Evolutionary conservation across 1,140 invertebrate genomes (phyloP), one percentile per base, ranked within the genome.

Genomic region (Leptopilina boulardi): DNA sequence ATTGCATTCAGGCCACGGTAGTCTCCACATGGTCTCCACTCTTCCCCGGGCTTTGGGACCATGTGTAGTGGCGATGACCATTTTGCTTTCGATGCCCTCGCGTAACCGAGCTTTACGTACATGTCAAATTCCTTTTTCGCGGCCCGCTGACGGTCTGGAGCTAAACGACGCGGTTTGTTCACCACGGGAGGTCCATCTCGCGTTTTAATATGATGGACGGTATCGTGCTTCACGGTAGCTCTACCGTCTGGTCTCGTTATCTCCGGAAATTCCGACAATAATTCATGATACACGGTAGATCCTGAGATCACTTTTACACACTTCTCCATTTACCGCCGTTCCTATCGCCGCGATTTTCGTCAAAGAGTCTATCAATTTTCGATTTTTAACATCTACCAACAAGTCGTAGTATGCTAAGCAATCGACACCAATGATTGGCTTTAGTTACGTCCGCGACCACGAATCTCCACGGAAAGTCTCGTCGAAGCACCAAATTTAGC

Each of bases 401-500:
- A 91, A 72, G 2, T 80, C 80, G 78, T 83, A 87, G 76, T 87
- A 70, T 0, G 47, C 26, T 8, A 92, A 73, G 38, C 83, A 82
- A 44, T 81, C 76, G 0, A 70, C 80, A 10, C 77, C 77, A 13
- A 81, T 77, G 3, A 81, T 81, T 0, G 77, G 83, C 59, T 84
- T 85, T 0, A n/a, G 71, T 75, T 0, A 90, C 86, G 34, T 87
- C 85, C 2, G 89, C 89, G 3, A 91, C 74, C 18, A 88, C 82
- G 74, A 91, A 91, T 13, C 75, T n/a, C 88, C 87, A 91, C 23
- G 56, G 26, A 74, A 85, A 88, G 13, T 75, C 77, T 42, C 87
- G 82, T 4, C 84, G 80, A 2, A 85, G 78, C n/a, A 84, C 86
- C 0, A 91, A 71, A 72, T 90, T 82, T 0, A 89, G 77, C n/a